Percentiles rank a stretch among this genome's conserved stretches.
These are phyloP conservation scores for Drosophila kanapiae DNA, from an alignment of 1,140 invertebrate genomes.

Conservation along the genomic window DNA sequence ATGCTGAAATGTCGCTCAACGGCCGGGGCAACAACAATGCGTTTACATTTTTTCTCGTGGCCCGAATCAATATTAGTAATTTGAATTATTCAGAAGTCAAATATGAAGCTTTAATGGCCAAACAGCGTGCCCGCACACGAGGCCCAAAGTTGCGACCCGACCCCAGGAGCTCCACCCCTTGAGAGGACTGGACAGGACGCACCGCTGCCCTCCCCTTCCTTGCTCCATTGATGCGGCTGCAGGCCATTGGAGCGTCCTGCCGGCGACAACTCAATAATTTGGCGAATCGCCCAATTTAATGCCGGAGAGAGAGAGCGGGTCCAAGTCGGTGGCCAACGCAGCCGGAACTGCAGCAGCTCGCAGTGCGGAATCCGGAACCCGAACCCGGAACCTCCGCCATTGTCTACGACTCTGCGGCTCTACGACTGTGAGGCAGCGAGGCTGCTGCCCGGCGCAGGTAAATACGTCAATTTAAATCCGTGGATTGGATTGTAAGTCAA, in stretches of 20 bases:
- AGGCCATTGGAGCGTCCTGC: constrained; percentile 53
- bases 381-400: constrained; percentile 52
- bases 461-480: constrained; percentile 84
- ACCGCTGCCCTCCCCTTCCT: not conserved
- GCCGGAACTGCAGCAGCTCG: constrained; percentile 14
- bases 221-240: constrained; percentile 25
- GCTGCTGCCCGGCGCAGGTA: constrained; percentile 55
- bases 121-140: constrained; percentile 73
- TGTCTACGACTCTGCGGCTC: constrained; percentile 60
- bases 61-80: constrained; percentile 85
- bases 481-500: constrained; percentile 84
- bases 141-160: constrained; percentile 37
- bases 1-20: constrained; percentile 66
- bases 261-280: constrained; percentile 81
- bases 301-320: constrained; percentile 12
- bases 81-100: constrained; percentile 85
- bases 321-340: constrained; percentile 42
- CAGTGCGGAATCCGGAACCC: constrained; percentile 4
- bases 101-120: constrained; percentile 85
- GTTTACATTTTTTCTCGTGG: constrained; percentile 77
- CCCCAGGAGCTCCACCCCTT: not conserved
- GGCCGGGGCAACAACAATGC: constrained; percentile 55
- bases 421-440: not conserved
- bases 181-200: constrained; percentile 7
- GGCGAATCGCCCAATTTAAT: constrained; percentile 82